Conservation (phyloP, 1,140 invertebrate genomes). For the Drosophila leontia region DNA sequence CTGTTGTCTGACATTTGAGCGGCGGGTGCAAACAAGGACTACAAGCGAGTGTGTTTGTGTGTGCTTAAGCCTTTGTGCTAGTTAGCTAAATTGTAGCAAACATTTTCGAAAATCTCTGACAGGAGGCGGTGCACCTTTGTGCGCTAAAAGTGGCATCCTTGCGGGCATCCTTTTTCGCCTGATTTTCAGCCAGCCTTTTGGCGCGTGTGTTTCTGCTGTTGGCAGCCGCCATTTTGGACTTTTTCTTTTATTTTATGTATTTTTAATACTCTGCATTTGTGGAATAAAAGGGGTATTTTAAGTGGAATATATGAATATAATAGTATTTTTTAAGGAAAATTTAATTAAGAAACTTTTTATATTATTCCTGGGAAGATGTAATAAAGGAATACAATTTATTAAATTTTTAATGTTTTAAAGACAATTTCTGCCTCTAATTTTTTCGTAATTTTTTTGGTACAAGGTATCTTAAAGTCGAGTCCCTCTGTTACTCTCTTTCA, state of each 20-base stretch:
- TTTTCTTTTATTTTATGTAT: conserved; percentile 18
- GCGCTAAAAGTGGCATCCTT: conserved; percentile 22
- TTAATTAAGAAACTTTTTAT: background rate
- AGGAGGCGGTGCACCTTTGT: conserved; percentile 62
- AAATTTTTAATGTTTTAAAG: too few species aligned
- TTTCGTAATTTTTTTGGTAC: background rate
- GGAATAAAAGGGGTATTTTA: background rate
- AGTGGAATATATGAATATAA: background rate
- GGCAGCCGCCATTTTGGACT: conserved; percentile 50
- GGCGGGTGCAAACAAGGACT: conserved; percentile 25
- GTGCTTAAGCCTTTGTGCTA: conserved; percentile 64
- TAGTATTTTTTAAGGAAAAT: background rate
- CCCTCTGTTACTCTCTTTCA: background rate
- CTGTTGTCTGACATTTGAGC: conserved; percentile 54
- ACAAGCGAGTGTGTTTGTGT: conserved; percentile 4
- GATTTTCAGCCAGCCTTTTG: conserved; percentile 11
- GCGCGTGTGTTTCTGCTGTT: conserved; percentile 33
- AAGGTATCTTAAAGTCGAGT: background rate
- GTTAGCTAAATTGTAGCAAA: conserved; percentile 66
- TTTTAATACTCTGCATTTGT: conserved; percentile 1
- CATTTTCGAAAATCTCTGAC: conserved; percentile 39
- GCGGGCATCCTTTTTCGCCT: conserved; percentile 36
- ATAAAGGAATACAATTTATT: too few species aligned
- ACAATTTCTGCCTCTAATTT: too few species aligned
- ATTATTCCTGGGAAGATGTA: background rate